Base-by-base conservation (phyloP, 2,113 vertebrate genomes). In the Muntiacus muntjak region DNA sequence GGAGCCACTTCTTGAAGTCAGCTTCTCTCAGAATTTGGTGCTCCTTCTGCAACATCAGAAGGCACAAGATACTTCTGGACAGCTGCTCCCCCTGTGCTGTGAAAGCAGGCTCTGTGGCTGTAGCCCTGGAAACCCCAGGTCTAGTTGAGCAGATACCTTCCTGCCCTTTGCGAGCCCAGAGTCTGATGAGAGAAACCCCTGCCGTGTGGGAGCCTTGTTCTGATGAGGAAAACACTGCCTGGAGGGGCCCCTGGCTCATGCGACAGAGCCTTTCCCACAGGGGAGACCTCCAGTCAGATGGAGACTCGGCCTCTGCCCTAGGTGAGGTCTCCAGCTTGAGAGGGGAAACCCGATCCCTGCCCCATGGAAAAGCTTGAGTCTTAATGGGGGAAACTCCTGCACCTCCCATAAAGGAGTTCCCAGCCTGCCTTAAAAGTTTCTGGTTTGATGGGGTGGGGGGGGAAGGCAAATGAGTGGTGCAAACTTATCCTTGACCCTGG, bases 1-100 rank as follows among this genome's bases (percentile, higher is more conserved):
- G 93, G 36, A 98, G 95, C 98, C 98, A 99, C 10, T 88, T 78
- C 11, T 54, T 84, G n/a, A 97, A 98, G 5, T 94, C 52, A 8
- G 50, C 11, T 5, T 90, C 36, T 55, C 78, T 97, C 40, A 89
- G 57, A 43, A 86, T 13, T 16, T 95, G 87, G 5, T 90, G 76
- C 88, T 98, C 52, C 84, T 88, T 94, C 98, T 99, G 97, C 23
- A 98, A 92, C 2, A 83, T 92, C 21, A 93, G 89, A 93, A 60
- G 57, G 25, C 25, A 58, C 43, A n/a, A 26, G 26, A 28, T 12
- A 26, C 23, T 25, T 30, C 19, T 26, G 74, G 23, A 82, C 45
- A 64, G 40, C 87, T 83, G 40, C 33, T 47, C 26, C 57, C 52
- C 3, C 50, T 54, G 16, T 21, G 5, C 25, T 11, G 6, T 62